Evolutionary conservation across 1,140 invertebrate genomes (phyloP), one percentile per base, ranked within the genome.

Genomic region (Lasioglossum albipes): DNA sequence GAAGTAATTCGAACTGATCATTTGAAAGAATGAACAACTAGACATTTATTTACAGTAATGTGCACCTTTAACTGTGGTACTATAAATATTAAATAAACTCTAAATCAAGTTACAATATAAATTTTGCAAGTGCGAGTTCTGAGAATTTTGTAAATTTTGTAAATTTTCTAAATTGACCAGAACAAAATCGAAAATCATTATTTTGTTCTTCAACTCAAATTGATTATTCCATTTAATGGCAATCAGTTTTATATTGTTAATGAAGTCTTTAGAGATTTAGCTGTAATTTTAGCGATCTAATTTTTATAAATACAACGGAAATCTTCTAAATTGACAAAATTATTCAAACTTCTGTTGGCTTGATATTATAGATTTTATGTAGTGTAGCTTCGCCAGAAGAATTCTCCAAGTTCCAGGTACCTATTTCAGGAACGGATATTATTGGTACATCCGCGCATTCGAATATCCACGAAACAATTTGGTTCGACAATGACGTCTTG

Each of bases 271-370:
- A 13, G 45, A 49, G 45, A 13, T 49, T 49, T 10, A 16, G 18
- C 5, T 59, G 6, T 59, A 0, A 59, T 7, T n/a, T 59, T n/a
- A n/a, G 7, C 3, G 20, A 7, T n/a, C 13, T 54, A 59, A 59
- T n/a, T 7, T 59, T 59, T 9, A 59, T n/a, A 20, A n/a, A n/a
- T n/a, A 9, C 1, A 0, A 0, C 6, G 6, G 0, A n/a, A 59
- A 59, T n/a, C 2, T 59, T 59, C 57, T 6, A 2, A n/a, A 59
- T n/a, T 59, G 69, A 64, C 27, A 70, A 84, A 79, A 70, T 16
- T 49, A 45, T 62, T 41, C 45, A 49, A 79, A 84, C 31, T 57
- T 75, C 45, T 18, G n/a, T 66, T 75, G 59, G 13, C 9, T n/a
- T 20, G 10, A 59, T n/a, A n/a, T 59, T 20, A n/a, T 57, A 27